Conservation (phyloP, 2,888 invertebrate genomes). For the Drosophila pseudotalamancana region DNA sequence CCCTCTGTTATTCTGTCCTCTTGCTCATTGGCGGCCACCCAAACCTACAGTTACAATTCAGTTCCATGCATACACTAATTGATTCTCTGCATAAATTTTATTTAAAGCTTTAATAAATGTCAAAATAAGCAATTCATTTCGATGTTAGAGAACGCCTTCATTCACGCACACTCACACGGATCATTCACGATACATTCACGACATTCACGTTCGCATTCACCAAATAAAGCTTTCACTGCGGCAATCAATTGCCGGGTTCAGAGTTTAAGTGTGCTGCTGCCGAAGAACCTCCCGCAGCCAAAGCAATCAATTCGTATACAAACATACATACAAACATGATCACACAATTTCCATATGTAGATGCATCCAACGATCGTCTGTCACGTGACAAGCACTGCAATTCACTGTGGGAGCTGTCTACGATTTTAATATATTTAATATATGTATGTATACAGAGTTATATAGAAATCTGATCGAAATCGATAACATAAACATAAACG, state of each 20-base stretch:
- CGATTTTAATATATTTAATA: slow-evolving; percentile 14
- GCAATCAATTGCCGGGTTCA: slow-evolving; percentile 78
- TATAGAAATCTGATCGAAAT: no score
- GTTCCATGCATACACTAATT: slow-evolving; percentile 57
- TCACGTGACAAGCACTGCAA: slow-evolving; percentile 40
- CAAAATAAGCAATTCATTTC: slow-evolving; percentile 81
- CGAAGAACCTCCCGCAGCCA: slow-evolving; percentile 31
- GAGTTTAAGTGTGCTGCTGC: slow-evolving; percentile 67
- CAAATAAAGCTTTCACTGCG: slow-evolving; percentile 73
- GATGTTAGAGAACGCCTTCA: slow-evolving; percentile 73
- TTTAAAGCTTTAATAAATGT: slow-evolving; percentile 81
- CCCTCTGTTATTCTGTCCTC: background rate
- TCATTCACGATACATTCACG: background rate
- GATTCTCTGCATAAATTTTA: slow-evolving; percentile 80
- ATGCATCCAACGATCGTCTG: slow-evolving; percentile 11
- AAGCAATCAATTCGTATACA: slow-evolving; percentile 38
- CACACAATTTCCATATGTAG: slow-evolving; percentile 19
- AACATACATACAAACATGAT: background rate
- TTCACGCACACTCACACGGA: slow-evolving; percentile 20
- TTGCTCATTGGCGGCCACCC: slow-evolving; percentile 10
- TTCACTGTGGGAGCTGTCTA: slow-evolving; percentile 31
- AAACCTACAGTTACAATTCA: slow-evolving; percentile 20
- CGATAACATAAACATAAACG: no score
- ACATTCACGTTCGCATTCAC: slow-evolving; percentile 6
- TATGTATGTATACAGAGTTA: no score